Conservation (phyloP, 2,113 vertebrate species). For the Poeciliopsis prolifica region DNA sequence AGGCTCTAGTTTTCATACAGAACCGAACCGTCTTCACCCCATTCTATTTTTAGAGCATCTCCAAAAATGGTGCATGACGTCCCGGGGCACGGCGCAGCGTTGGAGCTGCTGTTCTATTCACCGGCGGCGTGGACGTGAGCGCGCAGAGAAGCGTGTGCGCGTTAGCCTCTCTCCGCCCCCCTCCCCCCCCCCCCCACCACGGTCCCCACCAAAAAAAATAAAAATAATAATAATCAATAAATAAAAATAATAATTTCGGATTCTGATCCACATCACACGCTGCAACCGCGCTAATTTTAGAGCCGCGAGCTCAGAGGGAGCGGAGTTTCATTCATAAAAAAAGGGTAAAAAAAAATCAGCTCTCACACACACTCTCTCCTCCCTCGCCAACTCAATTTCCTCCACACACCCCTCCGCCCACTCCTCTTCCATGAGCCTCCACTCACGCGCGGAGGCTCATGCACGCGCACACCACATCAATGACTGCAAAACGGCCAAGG, state of each 20-base stretch:
- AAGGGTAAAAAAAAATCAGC: neutral
- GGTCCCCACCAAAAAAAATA: neutral
- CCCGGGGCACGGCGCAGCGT: constrained; percentile 45
- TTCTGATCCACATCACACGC: constrained; percentile 18
- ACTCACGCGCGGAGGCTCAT: neutral
- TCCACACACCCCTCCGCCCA: constrained; percentile 1
- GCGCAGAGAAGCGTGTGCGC: constrained; percentile 1
- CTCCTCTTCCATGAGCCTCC: constrained; percentile 4
- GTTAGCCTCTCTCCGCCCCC: neutral
- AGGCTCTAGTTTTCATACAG: neutral
- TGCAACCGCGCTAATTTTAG: constrained; percentile 24
- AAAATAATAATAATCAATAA: neutral
- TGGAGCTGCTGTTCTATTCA: constrained; percentile 54
- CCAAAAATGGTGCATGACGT: constrained; percentile 79
- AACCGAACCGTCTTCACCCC: constrained; percentile 47
- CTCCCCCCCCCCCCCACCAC: too few relatives aligned
- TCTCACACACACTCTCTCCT: constrained; percentile 10
- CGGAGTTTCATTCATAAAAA: constrained; percentile 76
- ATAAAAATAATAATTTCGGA: constrained; percentile 14
- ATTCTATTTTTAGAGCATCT: constrained; percentile 73
- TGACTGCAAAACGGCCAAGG: constrained; percentile 48
- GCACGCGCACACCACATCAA: constrained; percentile 17
- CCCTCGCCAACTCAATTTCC: constrained; percentile 13
- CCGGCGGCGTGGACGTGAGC: constrained; percentile 17
- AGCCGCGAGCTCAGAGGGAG: constrained; percentile 24